Conservation (phyloP, 2,888 invertebrate genomes). For the Ennomos fuscantarius region DNA sequence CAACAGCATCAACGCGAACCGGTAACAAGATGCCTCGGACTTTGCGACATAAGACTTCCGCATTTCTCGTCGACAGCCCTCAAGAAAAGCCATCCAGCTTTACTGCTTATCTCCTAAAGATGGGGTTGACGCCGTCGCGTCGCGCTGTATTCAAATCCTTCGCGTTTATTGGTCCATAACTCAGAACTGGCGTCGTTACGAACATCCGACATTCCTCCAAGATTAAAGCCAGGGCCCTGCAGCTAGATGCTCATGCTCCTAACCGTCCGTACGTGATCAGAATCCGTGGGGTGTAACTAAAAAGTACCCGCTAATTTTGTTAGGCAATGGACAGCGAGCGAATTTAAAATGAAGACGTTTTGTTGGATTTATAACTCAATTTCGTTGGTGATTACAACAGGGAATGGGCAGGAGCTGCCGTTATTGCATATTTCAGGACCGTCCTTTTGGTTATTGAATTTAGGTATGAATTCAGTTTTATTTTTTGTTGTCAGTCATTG, state of each 20-base stretch:
- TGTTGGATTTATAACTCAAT: slow-evolving; percentile 61
- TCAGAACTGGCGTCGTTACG: slow-evolving; percentile 67
- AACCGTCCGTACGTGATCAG: slow-evolving; percentile 66
- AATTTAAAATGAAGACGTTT: slow-evolving; percentile 59
- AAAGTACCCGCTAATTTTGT: slow-evolving; percentile 69
- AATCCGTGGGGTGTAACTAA: slow-evolving; percentile 52
- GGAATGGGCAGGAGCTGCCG: slow-evolving; percentile 38
- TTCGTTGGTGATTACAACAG: slow-evolving; percentile 49
- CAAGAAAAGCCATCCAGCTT: slow-evolving; percentile 46
- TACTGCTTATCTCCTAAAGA: slow-evolving; percentile 48
- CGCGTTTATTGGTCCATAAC: slow-evolving; percentile 77
- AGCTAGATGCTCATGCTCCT: slow-evolving; percentile 51
- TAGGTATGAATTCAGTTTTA: slow-evolving; percentile 2
- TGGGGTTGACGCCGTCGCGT: slow-evolving; percentile 60
- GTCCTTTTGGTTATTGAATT: no score
- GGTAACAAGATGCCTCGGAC: slow-evolving; percentile 33
- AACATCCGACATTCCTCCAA: slow-evolving; percentile 69
- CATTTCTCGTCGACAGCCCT: slow-evolving; percentile 32
- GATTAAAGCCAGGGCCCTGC: slow-evolving; percentile 69
- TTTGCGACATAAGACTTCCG: slow-evolving; percentile 20
- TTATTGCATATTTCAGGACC: slow-evolving; percentile 30
- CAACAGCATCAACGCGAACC: slow-evolving; percentile 21
- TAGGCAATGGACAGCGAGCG: slow-evolving; percentile 54
- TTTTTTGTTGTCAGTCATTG: no score
- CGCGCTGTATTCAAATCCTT: slow-evolving; percentile 69